phyloP scores from a whole-genome alignment of 2,888 invertebrate genomes.

The Disparrhopalites patrizii region DNA sequence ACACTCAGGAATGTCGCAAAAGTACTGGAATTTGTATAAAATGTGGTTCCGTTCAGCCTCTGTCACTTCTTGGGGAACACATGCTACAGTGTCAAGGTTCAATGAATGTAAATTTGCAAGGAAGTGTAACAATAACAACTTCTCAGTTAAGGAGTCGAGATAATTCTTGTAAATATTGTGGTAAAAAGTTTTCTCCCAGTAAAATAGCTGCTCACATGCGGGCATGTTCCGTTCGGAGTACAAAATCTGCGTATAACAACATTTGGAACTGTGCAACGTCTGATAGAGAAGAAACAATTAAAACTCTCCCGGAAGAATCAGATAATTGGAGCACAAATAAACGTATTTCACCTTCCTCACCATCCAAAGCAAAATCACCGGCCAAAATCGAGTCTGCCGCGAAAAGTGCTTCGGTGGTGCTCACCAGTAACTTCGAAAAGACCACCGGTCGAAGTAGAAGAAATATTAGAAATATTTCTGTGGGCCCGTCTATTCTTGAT shows the following conservation, averaged over 20 bases:
- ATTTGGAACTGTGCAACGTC: slow-evolving; percentile 8
- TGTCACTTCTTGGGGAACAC: slow-evolving; percentile 29
- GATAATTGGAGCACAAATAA: too few relatives aligned
- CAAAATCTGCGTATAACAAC: slow-evolving; percentile 20
- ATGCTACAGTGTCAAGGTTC: slow-evolving; percentile 25
- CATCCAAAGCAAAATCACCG: background rate
- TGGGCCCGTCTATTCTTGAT: background rate
- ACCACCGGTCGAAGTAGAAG: background rate
- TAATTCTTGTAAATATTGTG: slow-evolving; percentile 38
- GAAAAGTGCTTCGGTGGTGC: too few relatives aligned
- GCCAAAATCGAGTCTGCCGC: too few relatives aligned
- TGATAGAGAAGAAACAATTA: background rate
- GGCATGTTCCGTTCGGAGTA: slow-evolving; percentile 30
- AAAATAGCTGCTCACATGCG: slow-evolving; percentile 40
- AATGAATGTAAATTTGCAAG: slow-evolving; percentile 21
- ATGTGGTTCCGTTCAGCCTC: slow-evolving; percentile 27
- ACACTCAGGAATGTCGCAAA: slow-evolving; percentile 30
- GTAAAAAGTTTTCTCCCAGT: slow-evolving; percentile 34
- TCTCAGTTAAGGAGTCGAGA: slow-evolving; percentile 37
- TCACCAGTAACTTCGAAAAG: background rate
- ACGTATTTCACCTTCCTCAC: too few relatives aligned
- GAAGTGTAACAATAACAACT: slow-evolving; percentile 21
- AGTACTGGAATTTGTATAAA: slow-evolving; percentile 32
- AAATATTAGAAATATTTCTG: background rate
- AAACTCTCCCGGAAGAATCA: background rate